Evolutionary conservation across 2,113 vertebrate genomes (phyloP), one percentile per base, ranked within the genome.

Genomic region (Neotragus moschatus): DNA sequence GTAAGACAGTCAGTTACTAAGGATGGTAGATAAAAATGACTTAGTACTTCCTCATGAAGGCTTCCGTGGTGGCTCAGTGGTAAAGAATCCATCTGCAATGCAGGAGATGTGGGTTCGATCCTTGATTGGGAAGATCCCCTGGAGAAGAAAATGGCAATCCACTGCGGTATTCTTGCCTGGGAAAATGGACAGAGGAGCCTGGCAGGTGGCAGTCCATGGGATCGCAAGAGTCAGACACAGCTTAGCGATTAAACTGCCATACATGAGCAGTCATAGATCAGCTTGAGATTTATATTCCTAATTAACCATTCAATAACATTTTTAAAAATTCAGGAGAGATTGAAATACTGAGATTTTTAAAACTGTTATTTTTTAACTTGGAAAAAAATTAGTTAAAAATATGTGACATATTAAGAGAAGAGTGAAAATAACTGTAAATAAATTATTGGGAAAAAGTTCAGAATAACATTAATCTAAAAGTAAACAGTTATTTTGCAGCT

Each of bases 11-110:
- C 53, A 96, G 17, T 80, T 98, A 86, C 45, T 66, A 95, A 94
- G 45, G 91, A 89, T 96, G 96, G 87, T 94, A 93, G 88, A 96
- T 98, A 33, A 97, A 98, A 98, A 89, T 93, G 77, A 90, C 80
- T 98, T 95, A 95, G 82, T 94, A 58, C 36, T 97, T 97, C 88
- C 92, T 97, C 80, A 17, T 92, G 70, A 73, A 25, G 36, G 5
- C 36, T 73, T 73, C 36, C 70, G 21, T 7, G 36, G 70, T 73
- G 36, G 10, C 70, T 23, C 70, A 73, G 19, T 39, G 10, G 70
- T 25, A 73, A 73, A 73, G 36, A 73, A 43, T 43, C 36, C 3
- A 1, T 36, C 36, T 39, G 36, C 70, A 75, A 14, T 43, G 23
- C 21, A 3, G 70, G 36, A 75, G 36, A 26, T 75, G 21, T 75